Conservation (phyloP, 2,888 invertebrate genomes). For the Ennomos erosarius region DNA sequence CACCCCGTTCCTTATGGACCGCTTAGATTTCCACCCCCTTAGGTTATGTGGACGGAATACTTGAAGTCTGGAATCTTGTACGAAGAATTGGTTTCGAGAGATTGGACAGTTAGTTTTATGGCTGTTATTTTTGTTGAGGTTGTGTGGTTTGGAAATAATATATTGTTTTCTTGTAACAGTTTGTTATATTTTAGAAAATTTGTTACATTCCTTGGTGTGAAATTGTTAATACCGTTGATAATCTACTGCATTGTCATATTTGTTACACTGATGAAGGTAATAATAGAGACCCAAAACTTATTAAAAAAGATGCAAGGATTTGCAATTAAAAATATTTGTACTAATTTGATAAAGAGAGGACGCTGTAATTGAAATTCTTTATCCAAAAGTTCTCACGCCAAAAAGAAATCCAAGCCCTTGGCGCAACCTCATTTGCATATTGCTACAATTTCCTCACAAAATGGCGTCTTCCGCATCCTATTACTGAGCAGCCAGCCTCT, state of each 20-base stretch:
- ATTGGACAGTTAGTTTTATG: conserved; percentile 74
- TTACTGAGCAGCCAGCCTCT: conserved; percentile 68
- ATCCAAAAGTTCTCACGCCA: conserved; percentile 33
- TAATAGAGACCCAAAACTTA: too few relatives aligned
- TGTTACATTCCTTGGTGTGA: too few relatives aligned
- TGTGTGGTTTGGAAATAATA: conserved; percentile 31
- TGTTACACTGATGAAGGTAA: too few relatives aligned
- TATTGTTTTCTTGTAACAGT: neutral
- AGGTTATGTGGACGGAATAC: conserved; percentile 82
- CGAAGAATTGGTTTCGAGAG: conserved; percentile 80
- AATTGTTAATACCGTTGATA: too few relatives aligned
- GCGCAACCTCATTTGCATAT: conserved; percentile 58
- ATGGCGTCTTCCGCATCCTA: conserved; percentile 69
- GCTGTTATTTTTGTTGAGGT: conserved; percentile 55
- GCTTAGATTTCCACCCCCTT: conserved; percentile 83
- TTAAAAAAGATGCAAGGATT: too few relatives aligned
- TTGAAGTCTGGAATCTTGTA: conserved; percentile 82
- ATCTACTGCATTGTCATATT: too few relatives aligned
- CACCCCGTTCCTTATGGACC: conserved; percentile 80
- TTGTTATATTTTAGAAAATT: too few relatives aligned
- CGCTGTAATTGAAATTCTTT: neutral
- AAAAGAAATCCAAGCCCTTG: conserved; percentile 54
- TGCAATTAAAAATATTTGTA: too few relatives aligned
- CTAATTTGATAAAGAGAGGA: too few relatives aligned
- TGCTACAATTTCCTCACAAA: conserved; percentile 56